Percentiles rank a stretch among this genome's conserved stretches.
phyloP scores from a whole-genome alignment of 2,113 vertebrate genomes.

The Lepisosteus oculatus region DNA sequence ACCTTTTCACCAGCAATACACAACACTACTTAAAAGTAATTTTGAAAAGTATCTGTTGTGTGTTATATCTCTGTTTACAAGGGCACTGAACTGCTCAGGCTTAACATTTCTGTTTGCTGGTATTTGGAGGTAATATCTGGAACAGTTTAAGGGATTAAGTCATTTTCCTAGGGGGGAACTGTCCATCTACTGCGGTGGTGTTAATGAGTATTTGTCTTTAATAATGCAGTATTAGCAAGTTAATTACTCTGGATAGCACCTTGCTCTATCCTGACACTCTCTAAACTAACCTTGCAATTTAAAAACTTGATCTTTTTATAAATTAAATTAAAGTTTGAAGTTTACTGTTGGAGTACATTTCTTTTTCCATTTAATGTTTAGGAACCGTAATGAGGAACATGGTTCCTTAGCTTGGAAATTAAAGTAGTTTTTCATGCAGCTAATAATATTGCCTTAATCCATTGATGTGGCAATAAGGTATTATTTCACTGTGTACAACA shows the following conservation, averaged over 20 bases:
- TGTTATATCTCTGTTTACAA: conserved; percentile 52
- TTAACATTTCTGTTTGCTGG: conserved; percentile 50
- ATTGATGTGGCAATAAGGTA: conserved; percentile 23
- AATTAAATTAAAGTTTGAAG: too few relatives aligned
- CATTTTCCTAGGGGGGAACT: conserved; percentile 39
- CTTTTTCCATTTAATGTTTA: background rate
- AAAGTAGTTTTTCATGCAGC: background rate
- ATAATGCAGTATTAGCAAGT: conserved; percentile 43
- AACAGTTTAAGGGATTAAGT: conserved; percentile 64
- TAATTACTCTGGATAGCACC: conserved; percentile 51
- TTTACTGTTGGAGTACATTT: too few relatives aligned
- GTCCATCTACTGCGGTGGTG: conserved; percentile 35
- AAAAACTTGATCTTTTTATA: conserved; percentile 1
- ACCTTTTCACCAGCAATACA: conserved; percentile 42
- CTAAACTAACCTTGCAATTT: conserved; percentile 43
- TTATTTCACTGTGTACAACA: conserved; percentile 27
- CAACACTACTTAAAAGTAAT: conserved; percentile 29
- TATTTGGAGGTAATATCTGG: conserved; percentile 50
- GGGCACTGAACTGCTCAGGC: conserved; percentile 47
- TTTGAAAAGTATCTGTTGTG: conserved; percentile 39
- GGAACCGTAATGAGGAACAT: background rate
- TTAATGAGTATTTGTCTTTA: conserved; percentile 31
- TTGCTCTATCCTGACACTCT: conserved; percentile 46
- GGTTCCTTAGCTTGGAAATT: background rate
- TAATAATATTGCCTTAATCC: background rate